Conservation (phyloP, 2,797 vertebrate species). For the Poecilia velifera region DNA sequence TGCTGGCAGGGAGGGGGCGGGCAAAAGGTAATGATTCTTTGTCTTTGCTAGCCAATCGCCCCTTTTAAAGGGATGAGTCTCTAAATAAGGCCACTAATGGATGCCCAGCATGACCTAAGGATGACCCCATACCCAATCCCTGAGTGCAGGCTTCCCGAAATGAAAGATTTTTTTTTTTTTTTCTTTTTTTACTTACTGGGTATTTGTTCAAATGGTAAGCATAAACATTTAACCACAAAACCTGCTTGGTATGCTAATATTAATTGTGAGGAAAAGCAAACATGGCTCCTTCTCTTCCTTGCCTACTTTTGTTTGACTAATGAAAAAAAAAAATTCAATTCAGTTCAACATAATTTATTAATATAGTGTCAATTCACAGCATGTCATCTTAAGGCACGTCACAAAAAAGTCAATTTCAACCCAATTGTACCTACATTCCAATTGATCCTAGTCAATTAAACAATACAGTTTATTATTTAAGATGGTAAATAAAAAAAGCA, state of each 20-base stretch:
- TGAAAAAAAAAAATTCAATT: neutral
- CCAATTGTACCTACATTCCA: too few species aligned
- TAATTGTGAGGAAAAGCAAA: neutral
- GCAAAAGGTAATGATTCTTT: constrained; percentile 84
- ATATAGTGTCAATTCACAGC: neutral
- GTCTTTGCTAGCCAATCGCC: constrained; percentile 82
- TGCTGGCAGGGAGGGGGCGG: constrained; percentile 81
- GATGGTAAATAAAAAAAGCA: too few species aligned
- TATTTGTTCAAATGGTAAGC: constrained; percentile 4
- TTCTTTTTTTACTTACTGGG: constrained; percentile 33
- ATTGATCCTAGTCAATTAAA: too few species aligned
- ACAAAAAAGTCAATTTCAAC: too few species aligned
- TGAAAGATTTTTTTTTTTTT: constrained; percentile 12
- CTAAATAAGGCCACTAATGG: constrained; percentile 85
- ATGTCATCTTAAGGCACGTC: too few species aligned
- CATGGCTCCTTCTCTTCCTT: neutral
- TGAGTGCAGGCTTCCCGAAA: constrained; percentile 65
- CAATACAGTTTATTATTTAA: too few species aligned
- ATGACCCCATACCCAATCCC: constrained; percentile 68
- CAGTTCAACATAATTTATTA: neutral
- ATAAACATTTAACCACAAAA: constrained; percentile 10
- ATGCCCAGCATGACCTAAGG: constrained; percentile 74
- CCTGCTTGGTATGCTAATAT: neutral
- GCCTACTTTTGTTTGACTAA: neutral
- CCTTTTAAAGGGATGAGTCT: constrained; percentile 82